These are phyloP conservation scores for Tetropium fuscum DNA, from an alignment of 2,888 invertebrate species.

Conservation along the genomic window DNA sequence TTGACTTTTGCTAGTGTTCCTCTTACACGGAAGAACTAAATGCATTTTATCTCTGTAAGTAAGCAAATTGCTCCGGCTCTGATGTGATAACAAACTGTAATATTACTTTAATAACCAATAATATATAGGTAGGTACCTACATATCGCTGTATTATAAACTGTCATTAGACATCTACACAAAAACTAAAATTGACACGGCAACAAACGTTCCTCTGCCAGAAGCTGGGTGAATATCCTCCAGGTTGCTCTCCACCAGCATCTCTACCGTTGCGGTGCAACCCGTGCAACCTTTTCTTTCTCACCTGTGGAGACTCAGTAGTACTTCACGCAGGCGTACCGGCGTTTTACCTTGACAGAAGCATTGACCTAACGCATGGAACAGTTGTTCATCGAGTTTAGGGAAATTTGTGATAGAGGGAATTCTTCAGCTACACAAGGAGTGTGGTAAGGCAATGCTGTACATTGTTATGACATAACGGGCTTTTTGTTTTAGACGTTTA, in stretches of 20 bases:
- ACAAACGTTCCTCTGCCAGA: constrained; percentile 4
- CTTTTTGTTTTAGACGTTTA: neutral
- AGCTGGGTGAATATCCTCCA: constrained; percentile 5
- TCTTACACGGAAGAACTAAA: no score
- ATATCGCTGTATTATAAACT: no score
- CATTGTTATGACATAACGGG: constrained; percentile 10
- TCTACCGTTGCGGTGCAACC: constrained; percentile 25
- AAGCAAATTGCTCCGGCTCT: no score
- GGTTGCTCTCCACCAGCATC: constrained; percentile 16
- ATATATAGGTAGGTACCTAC: no score
- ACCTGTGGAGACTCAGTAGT: constrained; percentile 18
- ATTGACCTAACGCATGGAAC: constrained; percentile 24
- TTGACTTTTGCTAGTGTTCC: no score
- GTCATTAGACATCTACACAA: neutral
- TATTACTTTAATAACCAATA: no score
- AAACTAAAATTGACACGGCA: neutral
- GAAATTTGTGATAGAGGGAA: constrained; percentile 13
- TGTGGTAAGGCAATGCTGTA: neutral
- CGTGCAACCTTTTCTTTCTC: constrained; percentile 24
- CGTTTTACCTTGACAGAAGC: constrained; percentile 21
- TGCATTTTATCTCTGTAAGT: no score
- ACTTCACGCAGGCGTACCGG: constrained; percentile 5
- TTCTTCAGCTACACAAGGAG: constrained; percentile 12
- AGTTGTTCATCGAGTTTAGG: constrained; percentile 16
- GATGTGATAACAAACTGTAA: no score